phyloP scores from a whole-genome alignment of 2,113 vertebrate species.

The Glareola pratincola region DNA sequence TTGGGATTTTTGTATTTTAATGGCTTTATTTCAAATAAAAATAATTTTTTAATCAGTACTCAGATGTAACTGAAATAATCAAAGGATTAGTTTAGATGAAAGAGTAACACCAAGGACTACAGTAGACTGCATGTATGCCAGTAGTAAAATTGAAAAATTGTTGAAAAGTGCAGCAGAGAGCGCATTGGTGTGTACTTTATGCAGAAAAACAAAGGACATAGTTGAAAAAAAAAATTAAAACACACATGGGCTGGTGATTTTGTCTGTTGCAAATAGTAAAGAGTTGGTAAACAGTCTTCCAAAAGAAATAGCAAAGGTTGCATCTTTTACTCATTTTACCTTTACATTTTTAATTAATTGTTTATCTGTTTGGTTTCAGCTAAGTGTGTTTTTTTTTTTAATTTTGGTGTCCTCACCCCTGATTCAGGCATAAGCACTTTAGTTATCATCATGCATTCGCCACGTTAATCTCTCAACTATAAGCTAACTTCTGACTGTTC shows the following conservation, averaged over 20 bases:
- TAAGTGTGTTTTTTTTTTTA: not conserved
- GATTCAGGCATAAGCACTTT: not conserved
- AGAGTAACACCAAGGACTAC: not conserved
- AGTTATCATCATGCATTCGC: not conserved
- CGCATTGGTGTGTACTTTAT: not conserved
- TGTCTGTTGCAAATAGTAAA: not conserved
- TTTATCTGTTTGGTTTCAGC: not conserved
- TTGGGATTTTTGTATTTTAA: not conserved
- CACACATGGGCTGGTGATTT: accelerated
- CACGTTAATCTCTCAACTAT: accelerated
- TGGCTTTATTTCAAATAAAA: not conserved
- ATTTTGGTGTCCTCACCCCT: not conserved
- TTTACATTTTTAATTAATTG: not conserved
- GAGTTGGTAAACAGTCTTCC: not conserved
- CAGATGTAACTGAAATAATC: not conserved
- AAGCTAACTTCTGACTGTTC: not conserved
- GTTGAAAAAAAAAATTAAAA: not conserved
- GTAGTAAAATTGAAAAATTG: not conserved
- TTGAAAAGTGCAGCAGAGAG: not conserved
- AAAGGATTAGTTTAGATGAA: not conserved
- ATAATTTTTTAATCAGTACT: not conserved
- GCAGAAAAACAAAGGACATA: not conserved
- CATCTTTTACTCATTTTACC: not conserved
- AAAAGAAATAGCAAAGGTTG: not conserved
- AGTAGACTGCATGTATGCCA: not conserved